phyloP scores from a whole-genome alignment of 1,140 invertebrate genomes.

The Leptinotarsa texana region DNA sequence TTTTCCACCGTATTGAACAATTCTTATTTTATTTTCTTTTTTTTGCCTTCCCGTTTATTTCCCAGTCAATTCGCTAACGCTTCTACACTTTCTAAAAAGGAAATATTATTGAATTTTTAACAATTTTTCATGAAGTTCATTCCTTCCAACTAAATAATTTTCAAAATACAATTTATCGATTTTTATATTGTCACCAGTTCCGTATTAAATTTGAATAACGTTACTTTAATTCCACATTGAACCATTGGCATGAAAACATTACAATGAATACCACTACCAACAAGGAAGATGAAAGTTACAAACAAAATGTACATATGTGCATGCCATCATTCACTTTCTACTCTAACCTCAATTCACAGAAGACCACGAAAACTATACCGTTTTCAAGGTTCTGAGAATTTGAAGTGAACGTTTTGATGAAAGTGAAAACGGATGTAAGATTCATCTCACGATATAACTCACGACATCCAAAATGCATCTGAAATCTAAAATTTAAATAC shows the following conservation, averaged over 20 bases:
- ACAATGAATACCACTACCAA: not conserved
- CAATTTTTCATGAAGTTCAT: too few relatives aligned
- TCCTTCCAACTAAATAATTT: too few relatives aligned
- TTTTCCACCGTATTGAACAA: too few relatives aligned
- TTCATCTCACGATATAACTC: not conserved
- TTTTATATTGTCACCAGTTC: too few relatives aligned
- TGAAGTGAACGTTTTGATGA: not conserved
- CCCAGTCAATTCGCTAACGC: too few relatives aligned
- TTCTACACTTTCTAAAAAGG: too few relatives aligned
- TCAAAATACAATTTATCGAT: too few relatives aligned
- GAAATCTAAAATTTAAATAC: not conserved
- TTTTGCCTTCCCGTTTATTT: too few relatives aligned
- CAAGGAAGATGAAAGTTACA: constrained; percentile 10
- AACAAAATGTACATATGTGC: constrained; percentile 10
- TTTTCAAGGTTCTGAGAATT: constrained; percentile 7
- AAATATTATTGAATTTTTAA: too few relatives aligned
- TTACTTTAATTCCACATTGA: not conserved
- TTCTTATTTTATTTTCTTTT: too few relatives aligned
- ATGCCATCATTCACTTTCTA: constrained; percentile 17
- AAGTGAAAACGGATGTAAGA: not conserved
- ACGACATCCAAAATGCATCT: not conserved
- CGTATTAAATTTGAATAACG: not conserved
- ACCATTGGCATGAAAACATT: not conserved
- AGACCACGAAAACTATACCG: constrained; percentile 3
- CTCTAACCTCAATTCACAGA: constrained; percentile 7